Base-by-base conservation (phyloP, 1,140 invertebrate species). In the Tetraneura akinire region DNA sequence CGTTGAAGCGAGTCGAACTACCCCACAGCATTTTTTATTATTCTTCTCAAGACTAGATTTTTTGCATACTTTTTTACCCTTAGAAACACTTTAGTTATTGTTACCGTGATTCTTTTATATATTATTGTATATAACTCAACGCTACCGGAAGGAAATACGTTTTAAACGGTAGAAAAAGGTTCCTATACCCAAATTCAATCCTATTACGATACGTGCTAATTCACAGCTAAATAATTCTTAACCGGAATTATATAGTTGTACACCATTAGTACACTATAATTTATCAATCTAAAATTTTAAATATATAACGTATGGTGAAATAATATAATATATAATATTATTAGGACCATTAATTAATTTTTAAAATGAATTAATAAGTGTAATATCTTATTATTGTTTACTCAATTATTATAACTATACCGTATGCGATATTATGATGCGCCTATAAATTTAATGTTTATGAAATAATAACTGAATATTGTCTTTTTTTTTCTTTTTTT, bases 1-100 rank as follows among this genome's bases (percentile, higher is more conserved):
- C 74, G 74, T 78, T 62, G 74, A 78, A 62, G 74, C 74, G 74
- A 13, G 62, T 78, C 74, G 53, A 47, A 26, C 51, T 78, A 78
- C 74, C 74, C 53, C 21, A 37, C 23, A 45, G 74, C 53, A 51
- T 78, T 78, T 71, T 55, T 74, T 76, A 23, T 62, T 62, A 6
- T 57, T 55, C 57, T 76, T 55, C 71, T 21, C 29, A 23, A 42
- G 51, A 37, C 29, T 53, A 76, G 51, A 23, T 76, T 76, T 76
- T 74, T 76, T 76, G 49, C 32, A 57, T 51, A 57, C 71, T 76
- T 76, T 55, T 73, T 76, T 37, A 37, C 51, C 71, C 71, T 29
- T 47, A 76, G 57, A 76, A 76, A 53, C 71, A 57, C 51, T 76
- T 76, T 57, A 55, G 70, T 73, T 76, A 76, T 55, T 57, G 71